Evolutionary conservation across 2,797 vertebrate species (phyloP), one percentile per base, ranked within the genome.

Genomic region (Amphiprion clarkii): DNA sequence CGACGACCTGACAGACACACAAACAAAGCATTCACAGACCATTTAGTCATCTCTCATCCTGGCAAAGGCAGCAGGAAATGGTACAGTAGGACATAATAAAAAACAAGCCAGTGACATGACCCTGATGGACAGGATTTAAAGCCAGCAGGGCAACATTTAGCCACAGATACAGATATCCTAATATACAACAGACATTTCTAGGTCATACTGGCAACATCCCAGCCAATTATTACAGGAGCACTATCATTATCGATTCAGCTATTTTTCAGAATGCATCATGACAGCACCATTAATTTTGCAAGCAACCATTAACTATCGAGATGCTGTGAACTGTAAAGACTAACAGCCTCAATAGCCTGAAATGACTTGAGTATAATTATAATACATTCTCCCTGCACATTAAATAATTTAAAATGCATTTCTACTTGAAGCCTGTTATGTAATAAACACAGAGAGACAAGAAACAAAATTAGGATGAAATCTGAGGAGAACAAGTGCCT

Each of bases 1-100:
- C 95, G 89, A 29, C 94, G 94, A 52, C 96, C 96, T 96, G 84
- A 67, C 19, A 73, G 6, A 79, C 25, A 78, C 57, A 78, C 13
- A 79, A 13, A 74, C n/a, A 76, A 44, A 72, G 2, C 40, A 52
- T 27, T 56, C 16, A 51, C 21, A 40, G n/a, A 51, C 2, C 8
- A 27, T 48, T 31, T 0, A 21, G 9, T 16, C 6, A 52, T 62
- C 2, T 11, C 55, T 60, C 42, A 23, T 60, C 31, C 48, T 39
- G 53, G 46, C 40, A 64, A 6, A 67, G 29, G 17, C 27, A 33
- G 39, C 2, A 59, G 6, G 16, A 67, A 62, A 61, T 27, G 5
- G 17, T 29, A 17, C 4, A 48, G 9, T 5, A 3, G 6, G 9
- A 21, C 7, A 36, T 9, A n/a, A 58, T 0, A 71, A 21, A 27